Percentiles rank a stretch among this genome's conserved stretches.
Conservation (phyloP, 2,888 invertebrate genomes). For the Nebria brevicollis region DNA sequence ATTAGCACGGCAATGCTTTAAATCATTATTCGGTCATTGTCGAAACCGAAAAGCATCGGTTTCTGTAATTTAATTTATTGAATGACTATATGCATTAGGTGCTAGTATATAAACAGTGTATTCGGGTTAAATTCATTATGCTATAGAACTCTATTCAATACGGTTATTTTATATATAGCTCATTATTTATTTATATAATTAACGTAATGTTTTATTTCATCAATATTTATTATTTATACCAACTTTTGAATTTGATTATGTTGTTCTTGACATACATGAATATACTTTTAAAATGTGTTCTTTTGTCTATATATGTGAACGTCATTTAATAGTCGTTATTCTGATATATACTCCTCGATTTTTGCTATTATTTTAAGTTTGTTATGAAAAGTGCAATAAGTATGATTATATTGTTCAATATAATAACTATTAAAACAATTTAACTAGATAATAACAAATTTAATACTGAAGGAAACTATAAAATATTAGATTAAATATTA, state of each 20-base stretch:
- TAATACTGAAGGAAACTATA: too few species aligned
- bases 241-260: background rate
- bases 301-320: too few species aligned
- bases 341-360: too few species aligned
- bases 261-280: background rate
- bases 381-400: too few species aligned
- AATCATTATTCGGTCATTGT: conserved; percentile 10
- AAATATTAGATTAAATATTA: too few species aligned
- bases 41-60: background rate
- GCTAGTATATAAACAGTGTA: background rate
- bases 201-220: background rate
- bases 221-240: background rate
- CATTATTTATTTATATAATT: conserved; percentile 5
- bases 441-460: too few species aligned
- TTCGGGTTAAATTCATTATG: background rate
- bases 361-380: too few species aligned
- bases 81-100: background rate
- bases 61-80: background rate
- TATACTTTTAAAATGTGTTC: background rate
- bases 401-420: too few species aligned
- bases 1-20: conserved; percentile 30
- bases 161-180: background rate
- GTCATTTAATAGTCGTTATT: too few species aligned
- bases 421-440: too few species aligned
- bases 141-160: background rate